Conservation (phyloP, 2,113 vertebrate species). For the Oceanodroma tethys region DNA sequence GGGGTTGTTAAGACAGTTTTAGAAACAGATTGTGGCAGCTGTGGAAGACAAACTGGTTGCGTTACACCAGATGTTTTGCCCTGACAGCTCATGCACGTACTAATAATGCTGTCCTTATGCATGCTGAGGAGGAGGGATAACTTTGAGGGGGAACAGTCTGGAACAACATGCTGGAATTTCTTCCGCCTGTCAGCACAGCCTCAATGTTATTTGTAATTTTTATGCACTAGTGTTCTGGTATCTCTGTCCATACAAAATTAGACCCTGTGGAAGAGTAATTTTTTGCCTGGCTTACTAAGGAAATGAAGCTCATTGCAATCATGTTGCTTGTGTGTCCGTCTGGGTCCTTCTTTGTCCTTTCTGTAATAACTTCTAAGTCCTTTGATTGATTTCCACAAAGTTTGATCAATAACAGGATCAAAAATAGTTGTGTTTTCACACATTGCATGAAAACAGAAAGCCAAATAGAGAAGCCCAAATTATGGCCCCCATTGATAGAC, state of each 20-base stretch:
- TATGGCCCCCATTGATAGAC: neutral
- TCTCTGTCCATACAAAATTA: neutral
- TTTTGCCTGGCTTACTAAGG: constrained; percentile 9
- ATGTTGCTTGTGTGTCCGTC: neutral
- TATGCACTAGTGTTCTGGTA: neutral
- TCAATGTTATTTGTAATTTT: neutral
- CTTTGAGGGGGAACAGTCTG: neutral
- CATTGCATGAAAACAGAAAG: neutral
- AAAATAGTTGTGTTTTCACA: neutral
- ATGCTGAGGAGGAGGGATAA: neutral
- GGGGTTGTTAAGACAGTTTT: neutral
- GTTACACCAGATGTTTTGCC: constrained; percentile 9
- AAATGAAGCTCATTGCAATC: neutral
- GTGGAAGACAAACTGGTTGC: neutral
- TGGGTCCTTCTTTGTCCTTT: neutral
- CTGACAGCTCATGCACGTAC: constrained; percentile 2
- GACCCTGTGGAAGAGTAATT: neutral
- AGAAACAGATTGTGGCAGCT: constrained; percentile 25
- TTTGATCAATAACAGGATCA: neutral
- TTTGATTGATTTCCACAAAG: neutral
- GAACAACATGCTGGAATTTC: neutral
- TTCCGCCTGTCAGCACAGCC: neutral
- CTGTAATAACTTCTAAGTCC: neutral
- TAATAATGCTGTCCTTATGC: neutral
- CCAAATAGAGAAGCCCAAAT: neutral